Evolutionary conservation across 2,113 vertebrate species (phyloP).

Genomic region (cat (Felis catus)): DNA sequence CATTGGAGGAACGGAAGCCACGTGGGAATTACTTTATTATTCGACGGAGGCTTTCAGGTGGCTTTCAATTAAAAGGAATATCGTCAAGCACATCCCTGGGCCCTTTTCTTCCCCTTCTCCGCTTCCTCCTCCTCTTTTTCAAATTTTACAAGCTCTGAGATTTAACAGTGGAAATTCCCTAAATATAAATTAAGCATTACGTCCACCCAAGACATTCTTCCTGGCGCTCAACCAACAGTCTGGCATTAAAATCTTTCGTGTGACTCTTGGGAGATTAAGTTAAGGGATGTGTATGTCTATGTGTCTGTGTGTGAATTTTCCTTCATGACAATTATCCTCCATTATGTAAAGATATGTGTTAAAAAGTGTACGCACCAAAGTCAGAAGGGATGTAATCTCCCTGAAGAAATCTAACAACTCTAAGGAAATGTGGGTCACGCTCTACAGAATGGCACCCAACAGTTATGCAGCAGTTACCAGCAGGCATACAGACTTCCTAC

Average conservation of each 20-base stretch:
- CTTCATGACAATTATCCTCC: neutral
- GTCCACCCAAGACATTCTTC: slow-evolving; percentile 58
- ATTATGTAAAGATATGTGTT: neutral
- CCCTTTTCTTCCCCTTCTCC: neutral
- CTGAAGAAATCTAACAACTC: neutral
- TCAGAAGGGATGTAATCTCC: neutral
- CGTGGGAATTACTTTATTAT: slow-evolving; percentile 76
- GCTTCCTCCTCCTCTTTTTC: neutral
- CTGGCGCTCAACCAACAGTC: slow-evolving; percentile 46
- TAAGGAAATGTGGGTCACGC: neutral
- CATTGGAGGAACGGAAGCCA: slow-evolving; percentile 78
- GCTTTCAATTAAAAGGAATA: slow-evolving; percentile 81
- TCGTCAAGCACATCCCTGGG: slow-evolving; percentile 60
- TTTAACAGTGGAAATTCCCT: slow-evolving; percentile 74
- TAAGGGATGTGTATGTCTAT: neutral
- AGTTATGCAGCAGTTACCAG: neutral
- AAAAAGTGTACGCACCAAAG: neutral
- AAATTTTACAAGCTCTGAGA: slow-evolving; percentile 63
- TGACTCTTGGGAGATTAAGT: slow-evolving; percentile 15
- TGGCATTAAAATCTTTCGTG: slow-evolving; percentile 52
- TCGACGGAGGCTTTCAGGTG: slow-evolving; percentile 80
- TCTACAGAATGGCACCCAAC: neutral
- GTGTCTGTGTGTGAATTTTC: neutral
- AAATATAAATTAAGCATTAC: slow-evolving; percentile 69
- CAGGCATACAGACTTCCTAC: neutral